phyloP scores from a whole-genome alignment of 2,888 invertebrate genomes.

The Dolomedes plantarius region DNA sequence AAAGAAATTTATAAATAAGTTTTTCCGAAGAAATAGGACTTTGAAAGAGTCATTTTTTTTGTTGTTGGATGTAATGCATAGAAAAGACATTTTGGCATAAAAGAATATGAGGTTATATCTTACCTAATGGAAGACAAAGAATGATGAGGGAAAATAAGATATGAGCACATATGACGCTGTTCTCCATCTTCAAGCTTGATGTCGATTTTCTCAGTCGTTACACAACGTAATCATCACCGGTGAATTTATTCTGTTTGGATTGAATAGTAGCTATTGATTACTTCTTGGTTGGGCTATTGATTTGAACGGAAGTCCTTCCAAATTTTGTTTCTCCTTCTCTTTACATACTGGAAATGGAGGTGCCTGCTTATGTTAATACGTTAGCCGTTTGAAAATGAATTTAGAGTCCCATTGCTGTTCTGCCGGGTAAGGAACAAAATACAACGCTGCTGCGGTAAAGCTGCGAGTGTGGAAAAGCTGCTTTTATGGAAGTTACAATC shows the following conservation, averaged over 20 bases:
- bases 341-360: background rate
- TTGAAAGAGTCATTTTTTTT: no score
- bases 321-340: background rate
- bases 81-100: no score
- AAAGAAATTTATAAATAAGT: no score
- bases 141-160: conserved; percentile 66
- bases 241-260: background rate
- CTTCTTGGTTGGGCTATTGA: background rate
- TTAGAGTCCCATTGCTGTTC: conserved; percentile 45
- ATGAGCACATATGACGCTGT: conserved; percentile 53
- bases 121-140: conserved; percentile 71
- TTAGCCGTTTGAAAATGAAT: background rate
- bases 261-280: background rate
- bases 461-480: conserved; percentile 62
- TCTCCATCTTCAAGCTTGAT: conserved; percentile 57
- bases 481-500: conserved; percentile 35
- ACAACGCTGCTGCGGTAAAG: conserved; percentile 28
- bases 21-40: no score
- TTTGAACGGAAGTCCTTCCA: background rate
- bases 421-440: conserved; percentile 65
- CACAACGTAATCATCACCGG: conserved; percentile 4
- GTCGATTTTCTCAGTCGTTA: background rate
- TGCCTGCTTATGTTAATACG: background rate
- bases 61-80: no score
- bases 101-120: no score